These are phyloP conservation scores for Ephestia elutella DNA, from an alignment of 1,140 invertebrate species.

Conservation along the genomic window DNA sequence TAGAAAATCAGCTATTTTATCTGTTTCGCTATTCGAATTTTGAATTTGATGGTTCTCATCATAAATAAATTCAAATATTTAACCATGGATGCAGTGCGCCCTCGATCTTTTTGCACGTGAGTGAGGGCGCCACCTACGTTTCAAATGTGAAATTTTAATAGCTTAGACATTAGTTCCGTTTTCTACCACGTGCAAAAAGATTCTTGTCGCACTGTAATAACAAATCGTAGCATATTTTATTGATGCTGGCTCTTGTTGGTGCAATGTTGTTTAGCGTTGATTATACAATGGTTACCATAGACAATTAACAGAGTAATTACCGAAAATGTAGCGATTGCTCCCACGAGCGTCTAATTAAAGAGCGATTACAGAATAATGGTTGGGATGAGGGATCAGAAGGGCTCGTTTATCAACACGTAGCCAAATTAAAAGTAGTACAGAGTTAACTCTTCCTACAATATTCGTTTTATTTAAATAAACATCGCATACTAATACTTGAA, in stretches of 20 bases:
- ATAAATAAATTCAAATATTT: too few species aligned
- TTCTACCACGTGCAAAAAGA: too few species aligned
- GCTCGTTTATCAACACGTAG: slow-evolving; percentile 5
- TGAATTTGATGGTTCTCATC: too few species aligned
- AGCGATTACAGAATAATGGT: slow-evolving; percentile 30
- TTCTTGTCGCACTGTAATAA: too few species aligned
- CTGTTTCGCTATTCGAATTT: neutral
- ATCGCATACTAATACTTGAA: neutral
- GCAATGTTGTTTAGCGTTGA: neutral
- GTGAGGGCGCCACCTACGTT: too few species aligned
- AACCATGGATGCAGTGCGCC: too few species aligned
- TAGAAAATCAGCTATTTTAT: neutral
- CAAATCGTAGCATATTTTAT: too few species aligned
- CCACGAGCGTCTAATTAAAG: slow-evolving; percentile 28
- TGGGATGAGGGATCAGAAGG: slow-evolving; percentile 17
- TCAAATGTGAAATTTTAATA: neutral
- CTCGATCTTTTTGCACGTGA: too few species aligned
- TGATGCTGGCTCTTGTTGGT: too few species aligned
- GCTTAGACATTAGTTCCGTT: too few species aligned
- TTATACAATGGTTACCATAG: neutral
- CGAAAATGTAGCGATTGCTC: slow-evolving; percentile 14
- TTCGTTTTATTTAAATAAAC: too few species aligned
- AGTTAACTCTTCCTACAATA: neutral
- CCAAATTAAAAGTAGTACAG: neutral
- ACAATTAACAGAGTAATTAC: neutral